Conservation (phyloP, 1,140 invertebrate genomes). For the Trichomalopsis sarcophagae region DNA sequence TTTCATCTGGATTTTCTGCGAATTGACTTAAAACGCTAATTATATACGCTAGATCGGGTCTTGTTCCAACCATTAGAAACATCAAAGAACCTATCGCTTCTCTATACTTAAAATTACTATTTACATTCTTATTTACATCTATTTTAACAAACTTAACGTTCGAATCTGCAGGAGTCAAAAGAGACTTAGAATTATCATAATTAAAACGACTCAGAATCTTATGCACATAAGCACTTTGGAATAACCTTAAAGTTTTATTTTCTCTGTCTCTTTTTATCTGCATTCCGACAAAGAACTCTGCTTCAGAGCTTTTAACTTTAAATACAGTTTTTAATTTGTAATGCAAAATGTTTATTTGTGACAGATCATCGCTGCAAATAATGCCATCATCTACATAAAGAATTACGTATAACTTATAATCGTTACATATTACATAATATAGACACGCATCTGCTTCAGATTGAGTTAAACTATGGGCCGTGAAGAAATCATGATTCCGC, state of each 20-base stretch:
- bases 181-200: constrained; percentile 1
- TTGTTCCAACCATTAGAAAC: constrained; percentile 54
- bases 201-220: neutral
- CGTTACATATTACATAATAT: constrained; percentile 58
- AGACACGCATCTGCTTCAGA: too few species aligned
- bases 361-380: neutral
- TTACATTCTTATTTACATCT: neutral
- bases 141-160: constrained; percentile 1
- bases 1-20: constrained; percentile 57
- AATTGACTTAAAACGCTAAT: constrained; percentile 61
- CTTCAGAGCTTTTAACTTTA: neutral
- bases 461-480: too few species aligned
- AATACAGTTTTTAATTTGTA: too few species aligned
- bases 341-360: neutral
- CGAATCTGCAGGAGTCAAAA: neutral
- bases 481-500: constrained; percentile 64
- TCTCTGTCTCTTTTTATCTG: neutral
- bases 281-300: too few species aligned
- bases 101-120: neutral
- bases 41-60: constrained; percentile 70
- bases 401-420: constrained; percentile 46
- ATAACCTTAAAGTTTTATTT: neutral
- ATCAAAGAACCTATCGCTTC: constrained; percentile 11
- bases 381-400: neutral
- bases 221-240: too few species aligned